These are phyloP conservation scores for Apeltes quadracus DNA, from an alignment of 2,113 vertebrate species.

Conservation along the genomic window DNA sequence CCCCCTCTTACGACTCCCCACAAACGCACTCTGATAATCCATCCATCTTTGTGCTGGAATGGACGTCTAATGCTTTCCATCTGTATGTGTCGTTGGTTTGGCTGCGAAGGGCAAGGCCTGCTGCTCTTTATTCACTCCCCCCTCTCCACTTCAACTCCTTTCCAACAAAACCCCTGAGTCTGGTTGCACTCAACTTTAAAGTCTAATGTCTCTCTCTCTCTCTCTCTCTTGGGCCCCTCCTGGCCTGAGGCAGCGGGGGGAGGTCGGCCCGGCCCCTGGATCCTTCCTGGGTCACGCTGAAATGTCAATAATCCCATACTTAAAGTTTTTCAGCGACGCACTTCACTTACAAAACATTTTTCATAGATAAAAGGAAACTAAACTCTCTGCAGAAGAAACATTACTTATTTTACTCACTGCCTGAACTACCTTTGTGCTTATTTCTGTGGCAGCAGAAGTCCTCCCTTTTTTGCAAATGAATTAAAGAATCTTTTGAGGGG, in stretches of 20 bases:
- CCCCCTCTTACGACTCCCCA: constrained; percentile 28
- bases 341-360: neutral
- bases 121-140: constrained; percentile 65
- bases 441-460: constrained; percentile 17
- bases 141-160: constrained; percentile 61
- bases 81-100: constrained; percentile 62
- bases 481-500: constrained; percentile 31
- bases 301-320: constrained; percentile 34
- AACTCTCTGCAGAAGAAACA: neutral
- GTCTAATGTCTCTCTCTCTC: constrained; percentile 65
- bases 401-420: neutral
- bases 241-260: constrained; percentile 57
- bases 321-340: neutral
- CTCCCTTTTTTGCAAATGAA: constrained; percentile 35
- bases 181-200: constrained; percentile 79
- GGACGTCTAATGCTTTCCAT: constrained; percentile 75
- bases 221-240: constrained; percentile 66
- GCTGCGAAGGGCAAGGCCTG: constrained; percentile 63
- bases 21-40: constrained; percentile 68
- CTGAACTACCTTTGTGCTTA: neutral
- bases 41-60: constrained; percentile 68
- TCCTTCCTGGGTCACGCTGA: constrained; percentile 37
- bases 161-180: constrained; percentile 68
- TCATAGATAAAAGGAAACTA: neutral
- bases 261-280: constrained; percentile 31